phyloP scores from a whole-genome alignment of 2,888 invertebrate genomes.

The Drosophila anomelani region DNA sequence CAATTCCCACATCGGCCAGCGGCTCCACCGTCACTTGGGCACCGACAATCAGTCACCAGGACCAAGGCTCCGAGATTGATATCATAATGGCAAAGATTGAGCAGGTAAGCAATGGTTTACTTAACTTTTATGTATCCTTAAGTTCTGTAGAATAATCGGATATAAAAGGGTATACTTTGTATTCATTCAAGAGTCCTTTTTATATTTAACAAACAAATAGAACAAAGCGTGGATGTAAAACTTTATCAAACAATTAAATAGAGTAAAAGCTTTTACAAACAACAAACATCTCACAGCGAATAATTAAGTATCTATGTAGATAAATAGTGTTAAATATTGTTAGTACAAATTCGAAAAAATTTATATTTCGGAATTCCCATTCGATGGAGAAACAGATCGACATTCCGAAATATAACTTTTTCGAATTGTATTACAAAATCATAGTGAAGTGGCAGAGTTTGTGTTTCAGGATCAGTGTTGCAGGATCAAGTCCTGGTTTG shows the following conservation, averaged over 20 bases:
- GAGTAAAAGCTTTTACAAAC: slow-evolving; percentile 10
- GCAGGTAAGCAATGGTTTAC: slow-evolving; percentile 85
- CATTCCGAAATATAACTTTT: slow-evolving; percentile 15
- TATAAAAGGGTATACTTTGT: too few species aligned
- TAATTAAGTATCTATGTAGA: not conserved
- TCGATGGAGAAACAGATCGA: not conserved
- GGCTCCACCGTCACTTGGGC: slow-evolving; percentile 84
- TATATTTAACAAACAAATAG: not conserved
- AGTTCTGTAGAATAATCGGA: not conserved
- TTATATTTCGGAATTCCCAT: slow-evolving; percentile 19
- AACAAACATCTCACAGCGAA: not conserved
- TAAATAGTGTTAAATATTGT: not conserved
- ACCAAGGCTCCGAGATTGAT: slow-evolving; percentile 92
- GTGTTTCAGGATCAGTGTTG: not conserved
- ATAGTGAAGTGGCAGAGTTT: not conserved
- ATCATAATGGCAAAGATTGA: slow-evolving; percentile 98
- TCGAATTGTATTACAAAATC: not conserved
- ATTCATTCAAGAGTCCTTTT: too few species aligned
- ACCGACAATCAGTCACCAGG: slow-evolving; percentile 85
- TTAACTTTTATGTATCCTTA: not conserved
- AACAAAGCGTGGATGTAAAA: not conserved
- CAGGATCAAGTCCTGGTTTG: not conserved
- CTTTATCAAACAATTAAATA: slow-evolving; percentile 15
- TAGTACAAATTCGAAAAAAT: slow-evolving; percentile 4
- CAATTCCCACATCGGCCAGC: slow-evolving; percentile 74